Percentiles rank a stretch among this genome's conserved stretches.
Evolutionary conservation across 2,113 vertebrate genomes (phyloP).

Genomic region (Psammodynastes pulverulentus): DNA sequence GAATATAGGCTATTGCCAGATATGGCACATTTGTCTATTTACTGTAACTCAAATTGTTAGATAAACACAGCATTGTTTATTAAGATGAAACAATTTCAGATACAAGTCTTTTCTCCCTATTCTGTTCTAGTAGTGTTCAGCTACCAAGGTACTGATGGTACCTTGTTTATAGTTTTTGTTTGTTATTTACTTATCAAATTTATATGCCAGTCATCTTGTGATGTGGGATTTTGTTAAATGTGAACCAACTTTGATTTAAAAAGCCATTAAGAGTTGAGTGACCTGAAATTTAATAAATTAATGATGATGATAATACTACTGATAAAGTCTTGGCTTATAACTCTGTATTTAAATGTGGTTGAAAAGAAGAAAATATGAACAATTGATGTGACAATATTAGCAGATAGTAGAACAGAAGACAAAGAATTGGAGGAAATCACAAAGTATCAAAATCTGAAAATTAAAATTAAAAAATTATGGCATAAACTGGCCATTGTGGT

Average conservation of each 20-base stretch:
- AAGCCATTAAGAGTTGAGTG: rapidly evolving
- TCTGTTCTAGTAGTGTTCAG: neutral
- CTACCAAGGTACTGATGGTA: neutral
- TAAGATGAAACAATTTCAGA: neutral
- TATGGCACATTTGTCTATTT: neutral
- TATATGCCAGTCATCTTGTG: neutral
- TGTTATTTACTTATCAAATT: neutral
- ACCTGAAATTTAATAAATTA: neutral
- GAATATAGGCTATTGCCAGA: neutral
- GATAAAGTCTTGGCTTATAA: neutral
- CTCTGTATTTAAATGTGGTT: neutral
- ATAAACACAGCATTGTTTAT: neutral
- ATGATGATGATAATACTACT: neutral
- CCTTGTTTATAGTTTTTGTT: neutral
- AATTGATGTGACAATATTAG: neutral
- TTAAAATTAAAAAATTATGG: neutral
- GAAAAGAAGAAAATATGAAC: neutral
- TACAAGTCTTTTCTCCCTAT: neutral
- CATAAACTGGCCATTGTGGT: neutral
- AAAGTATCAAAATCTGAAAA: neutral
- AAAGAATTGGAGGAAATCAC: neutral
- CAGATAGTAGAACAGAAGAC: neutral
- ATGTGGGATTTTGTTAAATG: neutral
- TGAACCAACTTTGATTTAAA: neutral
- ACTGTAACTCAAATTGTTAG: neutral